Percentiles rank a stretch among this genome's conserved stretches.
These are phyloP conservation scores for Naja naja DNA, from an alignment of 2,113 vertebrate genomes.

Conservation along the genomic window DNA sequence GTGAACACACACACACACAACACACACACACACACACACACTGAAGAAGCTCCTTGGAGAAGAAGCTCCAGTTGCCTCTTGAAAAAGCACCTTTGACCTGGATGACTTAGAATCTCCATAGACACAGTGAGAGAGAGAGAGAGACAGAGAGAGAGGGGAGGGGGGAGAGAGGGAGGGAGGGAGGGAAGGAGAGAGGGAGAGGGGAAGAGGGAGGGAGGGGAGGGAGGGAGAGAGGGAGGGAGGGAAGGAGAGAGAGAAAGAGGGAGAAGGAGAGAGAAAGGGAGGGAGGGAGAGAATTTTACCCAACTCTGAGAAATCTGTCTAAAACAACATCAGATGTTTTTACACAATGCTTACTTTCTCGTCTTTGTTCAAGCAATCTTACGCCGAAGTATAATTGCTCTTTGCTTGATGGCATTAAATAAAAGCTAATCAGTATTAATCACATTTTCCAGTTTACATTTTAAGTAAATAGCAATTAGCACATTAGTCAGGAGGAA, in stretches of 20 bases:
- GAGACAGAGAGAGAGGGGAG: too few relatives aligned
- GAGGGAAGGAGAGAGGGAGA: too few relatives aligned
- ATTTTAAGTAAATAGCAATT: slow-evolving; percentile 9
- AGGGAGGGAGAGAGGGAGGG: too few relatives aligned
- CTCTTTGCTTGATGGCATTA: slow-evolving; percentile 9
- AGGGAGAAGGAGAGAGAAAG: too few relatives aligned
- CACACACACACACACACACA: background rate
- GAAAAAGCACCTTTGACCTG: too few relatives aligned
- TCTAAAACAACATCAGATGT: background rate
- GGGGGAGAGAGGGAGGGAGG: accelerated
- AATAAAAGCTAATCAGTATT: slow-evolving; percentile 21
- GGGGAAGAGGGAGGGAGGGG: too few relatives aligned
- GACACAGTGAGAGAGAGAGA: too few relatives aligned
- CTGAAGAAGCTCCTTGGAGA: too few relatives aligned
- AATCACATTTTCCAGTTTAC: slow-evolving; percentile 6
- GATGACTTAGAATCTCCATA: too few relatives aligned
- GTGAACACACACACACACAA: background rate
- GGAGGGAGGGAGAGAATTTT: background rate
- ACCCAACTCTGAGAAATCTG: background rate
- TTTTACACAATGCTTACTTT: background rate
- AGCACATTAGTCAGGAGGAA: background rate
- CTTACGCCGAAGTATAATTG: background rate
- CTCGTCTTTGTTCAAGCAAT: background rate
- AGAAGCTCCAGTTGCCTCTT: too few relatives aligned
- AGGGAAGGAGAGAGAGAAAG: too few relatives aligned